Conservation (phyloP, 2,888 invertebrate species). For the Andricus curvator region DNA sequence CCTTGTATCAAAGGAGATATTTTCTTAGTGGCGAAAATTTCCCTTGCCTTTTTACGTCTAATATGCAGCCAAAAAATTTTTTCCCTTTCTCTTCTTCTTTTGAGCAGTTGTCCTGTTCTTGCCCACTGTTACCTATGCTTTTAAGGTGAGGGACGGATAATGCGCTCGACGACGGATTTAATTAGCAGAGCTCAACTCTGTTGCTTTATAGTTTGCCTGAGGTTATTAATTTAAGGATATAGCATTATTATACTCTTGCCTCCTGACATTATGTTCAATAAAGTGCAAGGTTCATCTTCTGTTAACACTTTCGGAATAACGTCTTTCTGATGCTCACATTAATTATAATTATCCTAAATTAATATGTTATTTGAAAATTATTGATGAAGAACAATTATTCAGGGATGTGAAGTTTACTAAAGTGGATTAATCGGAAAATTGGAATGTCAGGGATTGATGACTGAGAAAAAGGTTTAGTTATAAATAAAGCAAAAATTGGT, state of each 20-base stretch:
- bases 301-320: not conserved
- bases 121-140: not conserved
- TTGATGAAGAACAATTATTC: not conserved
- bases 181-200: conserved; percentile 21
- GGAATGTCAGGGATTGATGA: not conserved
- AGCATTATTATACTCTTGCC: conserved; percentile 10
- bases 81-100: not conserved
- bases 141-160: conserved; percentile 23
- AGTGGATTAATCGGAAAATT: not conserved
- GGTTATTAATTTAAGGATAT: conserved; percentile 28
- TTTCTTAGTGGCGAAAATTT: not conserved
- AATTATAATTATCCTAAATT: not conserved
- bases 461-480: not conserved
- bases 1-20: not conserved
- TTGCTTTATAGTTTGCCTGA: conserved; percentile 33
- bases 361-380: not conserved
- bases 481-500: not conserved
- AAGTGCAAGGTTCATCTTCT: conserved; percentile 27
- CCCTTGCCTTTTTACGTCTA: not conserved
- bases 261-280: conserved; percentile 8
- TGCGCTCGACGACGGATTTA: conserved; percentile 24
- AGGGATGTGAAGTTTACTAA: not conserved
- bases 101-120: not conserved
- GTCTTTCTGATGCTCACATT: not conserved
- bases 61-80: not conserved